phyloP scores from a whole-genome alignment of 2,888 invertebrate genomes.

The Willowsia nigromaculata region DNA sequence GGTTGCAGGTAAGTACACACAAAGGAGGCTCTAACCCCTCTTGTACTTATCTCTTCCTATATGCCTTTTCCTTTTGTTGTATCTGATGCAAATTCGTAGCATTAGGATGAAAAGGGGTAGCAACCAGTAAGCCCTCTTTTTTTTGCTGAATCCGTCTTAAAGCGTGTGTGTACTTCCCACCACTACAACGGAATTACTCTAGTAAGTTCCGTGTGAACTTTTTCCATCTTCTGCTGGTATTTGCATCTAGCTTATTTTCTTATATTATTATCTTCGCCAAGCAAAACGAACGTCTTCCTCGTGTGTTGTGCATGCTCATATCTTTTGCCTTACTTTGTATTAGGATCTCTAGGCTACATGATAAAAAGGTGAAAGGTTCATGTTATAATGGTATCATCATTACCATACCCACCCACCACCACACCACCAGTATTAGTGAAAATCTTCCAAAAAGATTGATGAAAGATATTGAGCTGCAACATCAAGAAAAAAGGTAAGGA shows the following conservation, averaged over 20 bases:
- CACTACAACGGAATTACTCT: background rate
- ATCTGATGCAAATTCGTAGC: background rate
- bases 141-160: background rate
- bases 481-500: background rate
- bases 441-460: background rate
- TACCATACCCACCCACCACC: too few relatives aligned
- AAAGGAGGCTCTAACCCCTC: background rate
- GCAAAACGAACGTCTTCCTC: background rate
- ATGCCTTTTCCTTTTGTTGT: background rate
- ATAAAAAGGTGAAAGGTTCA: constrained; percentile 30
- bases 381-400: background rate
- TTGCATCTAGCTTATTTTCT: background rate
- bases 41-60: background rate
- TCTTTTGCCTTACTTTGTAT: background rate
- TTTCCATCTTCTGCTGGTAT: background rate
- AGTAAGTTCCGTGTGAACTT: constrained; percentile 20
- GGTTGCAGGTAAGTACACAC: background rate
- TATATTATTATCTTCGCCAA: background rate
- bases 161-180: background rate
- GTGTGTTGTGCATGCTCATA: too few relatives aligned
- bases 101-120: background rate
- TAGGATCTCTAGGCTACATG: background rate
- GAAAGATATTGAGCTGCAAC: background rate
- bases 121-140: background rate
- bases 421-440: background rate